phyloP scores from a whole-genome alignment of 2,888 invertebrate genomes.

The Pheosia tremula region DNA sequence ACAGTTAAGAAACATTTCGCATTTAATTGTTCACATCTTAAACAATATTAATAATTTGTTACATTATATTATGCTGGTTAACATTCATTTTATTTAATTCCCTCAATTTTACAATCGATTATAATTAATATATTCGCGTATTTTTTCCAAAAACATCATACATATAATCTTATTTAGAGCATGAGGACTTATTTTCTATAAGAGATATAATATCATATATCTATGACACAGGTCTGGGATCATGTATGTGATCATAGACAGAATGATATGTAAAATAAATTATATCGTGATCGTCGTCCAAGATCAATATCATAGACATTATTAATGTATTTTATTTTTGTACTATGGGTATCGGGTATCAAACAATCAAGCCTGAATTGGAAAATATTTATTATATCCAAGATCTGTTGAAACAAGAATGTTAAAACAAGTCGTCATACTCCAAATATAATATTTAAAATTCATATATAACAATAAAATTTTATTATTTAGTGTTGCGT shows the following conservation, averaged over 20 bases:
- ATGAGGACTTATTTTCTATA: not conserved
- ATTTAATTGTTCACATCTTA: slow-evolving; percentile 69
- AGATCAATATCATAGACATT: no score
- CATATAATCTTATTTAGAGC: not conserved
- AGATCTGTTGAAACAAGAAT: no score
- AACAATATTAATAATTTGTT: slow-evolving; percentile 71
- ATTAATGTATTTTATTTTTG: no score
- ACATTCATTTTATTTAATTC: slow-evolving; percentile 54
- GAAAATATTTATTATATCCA: no score
- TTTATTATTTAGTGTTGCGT: slow-evolving; percentile 13
- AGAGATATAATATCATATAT: no score
- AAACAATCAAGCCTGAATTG: no score
- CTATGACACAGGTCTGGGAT: no score
- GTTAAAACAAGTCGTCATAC: slow-evolving; percentile 12
- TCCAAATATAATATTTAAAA: not conserved
- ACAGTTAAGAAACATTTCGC: slow-evolving; percentile 59
- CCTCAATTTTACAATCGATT: slow-evolving; percentile 43
- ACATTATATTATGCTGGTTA: slow-evolving; percentile 69
- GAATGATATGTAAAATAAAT: no score
- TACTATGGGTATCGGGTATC: no score
- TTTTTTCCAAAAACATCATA: slow-evolving; percentile 22
- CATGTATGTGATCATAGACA: no score
- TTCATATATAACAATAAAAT: slow-evolving; percentile 21
- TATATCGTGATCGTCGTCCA: no score
- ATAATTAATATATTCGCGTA: slow-evolving; percentile 26